Conservation (phyloP, 2,113 vertebrate genomes). For the Poeciliopsis retropinna region DNA sequence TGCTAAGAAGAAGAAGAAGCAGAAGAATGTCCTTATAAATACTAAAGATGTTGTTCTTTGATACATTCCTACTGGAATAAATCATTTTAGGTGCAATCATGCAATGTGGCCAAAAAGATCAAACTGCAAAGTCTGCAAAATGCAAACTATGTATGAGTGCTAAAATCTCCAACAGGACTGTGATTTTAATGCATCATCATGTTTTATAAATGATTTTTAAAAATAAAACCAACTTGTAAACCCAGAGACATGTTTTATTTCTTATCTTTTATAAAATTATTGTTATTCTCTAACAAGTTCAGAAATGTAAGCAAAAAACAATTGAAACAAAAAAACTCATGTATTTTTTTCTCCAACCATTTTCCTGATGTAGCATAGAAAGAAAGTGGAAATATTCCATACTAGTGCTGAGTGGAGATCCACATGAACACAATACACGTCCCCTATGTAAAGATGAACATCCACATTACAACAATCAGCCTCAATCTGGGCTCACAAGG, state of each 20-base stretch:
- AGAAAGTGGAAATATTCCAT: neutral
- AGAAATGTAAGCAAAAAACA: neutral
- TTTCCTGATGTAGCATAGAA: neutral
- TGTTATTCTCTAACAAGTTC: neutral
- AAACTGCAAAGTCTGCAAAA: neutral
- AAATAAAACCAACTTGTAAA: neutral
- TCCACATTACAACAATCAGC: slow-evolving; percentile 5
- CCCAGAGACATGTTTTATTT: neutral
- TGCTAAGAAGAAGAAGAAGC: too few species aligned
- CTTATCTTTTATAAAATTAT: neutral
- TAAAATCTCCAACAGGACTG: neutral
- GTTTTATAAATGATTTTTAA: neutral
- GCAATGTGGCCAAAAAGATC: neutral
- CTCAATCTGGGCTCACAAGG: slow-evolving; percentile 7
- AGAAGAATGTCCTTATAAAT: too few species aligned
- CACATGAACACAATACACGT: neutral
- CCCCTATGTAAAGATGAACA: neutral
- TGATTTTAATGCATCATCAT: neutral
- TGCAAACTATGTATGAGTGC: neutral
- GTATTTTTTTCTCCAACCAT: neutral
- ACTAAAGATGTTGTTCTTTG: too few species aligned
- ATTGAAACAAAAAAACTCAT: neutral
- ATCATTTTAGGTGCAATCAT: too few species aligned
- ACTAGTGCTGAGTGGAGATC: neutral
- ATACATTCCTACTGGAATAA: too few species aligned